A percentile compares a stretch with the other conserved stretches of the same genome.
Conservation (phyloP, 2,888 invertebrate genomes). For the Bursaphelenchus okinawaensis region DNA sequence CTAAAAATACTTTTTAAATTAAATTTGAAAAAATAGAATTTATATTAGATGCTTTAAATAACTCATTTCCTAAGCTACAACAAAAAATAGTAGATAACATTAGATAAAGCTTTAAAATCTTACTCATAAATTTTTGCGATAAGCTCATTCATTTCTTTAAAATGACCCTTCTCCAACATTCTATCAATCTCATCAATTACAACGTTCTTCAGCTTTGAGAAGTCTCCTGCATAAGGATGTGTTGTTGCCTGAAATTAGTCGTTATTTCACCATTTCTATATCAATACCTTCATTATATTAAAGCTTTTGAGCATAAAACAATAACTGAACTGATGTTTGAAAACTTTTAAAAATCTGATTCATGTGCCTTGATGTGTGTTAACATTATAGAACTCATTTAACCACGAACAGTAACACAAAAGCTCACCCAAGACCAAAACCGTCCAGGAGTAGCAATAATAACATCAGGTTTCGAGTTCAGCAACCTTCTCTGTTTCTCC, state of each 20-base stretch:
- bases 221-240: constrained; percentile 50
- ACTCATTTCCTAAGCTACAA: neutral
- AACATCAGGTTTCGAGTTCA: constrained; percentile 74
- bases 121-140: constrained; percentile 74
- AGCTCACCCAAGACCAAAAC: constrained; percentile 83
- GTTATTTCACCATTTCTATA: too few species aligned
- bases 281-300: too few species aligned
- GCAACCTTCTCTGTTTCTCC: constrained; percentile 83
- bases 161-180: constrained; percentile 93
- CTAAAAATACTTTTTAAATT: too few species aligned
- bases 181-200: constrained; percentile 97
- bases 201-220: constrained; percentile 64
- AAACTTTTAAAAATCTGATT: constrained; percentile 6
- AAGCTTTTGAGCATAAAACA: constrained; percentile 29
- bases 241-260: too few species aligned
- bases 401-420: too few species aligned
- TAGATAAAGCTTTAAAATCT: constrained; percentile 7
- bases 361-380: neutral
- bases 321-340: neutral
- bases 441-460: constrained; percentile 95
- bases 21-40: too few species aligned
- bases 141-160: constrained; percentile 78
- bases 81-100: neutral
- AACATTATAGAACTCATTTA: neutral
- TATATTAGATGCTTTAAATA: too few species aligned